Percentiles rank a stretch among this genome's conserved stretches.
Conservation (phyloP, 2,888 invertebrate genomes). For the Drosophila longiperda region DNA sequence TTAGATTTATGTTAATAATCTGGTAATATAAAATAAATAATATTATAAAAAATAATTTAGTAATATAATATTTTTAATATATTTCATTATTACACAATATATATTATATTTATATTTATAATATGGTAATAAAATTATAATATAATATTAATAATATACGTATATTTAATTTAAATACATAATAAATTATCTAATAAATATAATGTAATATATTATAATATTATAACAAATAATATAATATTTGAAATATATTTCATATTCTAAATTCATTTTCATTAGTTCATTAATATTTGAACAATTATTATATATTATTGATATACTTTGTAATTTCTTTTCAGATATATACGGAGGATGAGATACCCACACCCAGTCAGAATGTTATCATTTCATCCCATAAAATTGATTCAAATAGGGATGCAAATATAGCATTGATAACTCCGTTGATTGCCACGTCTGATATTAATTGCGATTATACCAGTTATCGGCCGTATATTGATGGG, state of each 20-base stretch:
- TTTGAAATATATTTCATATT: neutral
- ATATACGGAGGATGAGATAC: constrained; percentile 68
- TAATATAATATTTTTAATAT: too few species aligned
- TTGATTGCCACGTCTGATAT: constrained; percentile 26
- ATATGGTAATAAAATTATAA: too few species aligned
- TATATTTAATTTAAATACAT: neutral
- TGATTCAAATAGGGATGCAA: constrained; percentile 39
- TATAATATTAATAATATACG: neutral
- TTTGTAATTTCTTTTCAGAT: constrained; percentile 43
- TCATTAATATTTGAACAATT: neutral
- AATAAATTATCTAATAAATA: neutral
- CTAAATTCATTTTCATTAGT: neutral
- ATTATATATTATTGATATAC: neutral
- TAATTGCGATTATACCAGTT: constrained; percentile 63
- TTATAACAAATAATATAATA: neutral
- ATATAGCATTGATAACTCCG: constrained; percentile 23
- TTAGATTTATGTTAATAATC: too few species aligned
- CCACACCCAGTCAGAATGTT: constrained; percentile 62
- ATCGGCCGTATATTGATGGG: constrained; percentile 77
- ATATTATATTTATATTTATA: neutral
- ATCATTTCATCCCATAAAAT: constrained; percentile 66
- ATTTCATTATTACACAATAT: neutral
- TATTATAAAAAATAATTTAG: too few species aligned
- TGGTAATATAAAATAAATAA: too few species aligned
- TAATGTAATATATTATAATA: neutral